Percentiles rank a stretch among this genome's conserved stretches.
Conservation (phyloP, 2,113 vertebrate genomes). For the Lagopus leucura region DNA sequence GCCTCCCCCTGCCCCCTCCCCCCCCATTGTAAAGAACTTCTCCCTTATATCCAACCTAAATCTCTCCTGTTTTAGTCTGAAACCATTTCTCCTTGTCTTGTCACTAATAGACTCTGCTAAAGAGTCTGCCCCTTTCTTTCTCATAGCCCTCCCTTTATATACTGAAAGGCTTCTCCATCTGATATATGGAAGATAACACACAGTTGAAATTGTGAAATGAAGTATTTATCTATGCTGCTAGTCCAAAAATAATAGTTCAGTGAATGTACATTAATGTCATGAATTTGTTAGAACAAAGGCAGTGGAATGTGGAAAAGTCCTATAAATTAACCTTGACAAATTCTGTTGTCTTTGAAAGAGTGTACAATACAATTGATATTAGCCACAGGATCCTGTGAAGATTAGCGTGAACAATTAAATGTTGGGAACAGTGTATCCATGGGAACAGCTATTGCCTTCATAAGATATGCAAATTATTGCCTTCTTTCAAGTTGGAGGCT, state of each 20-base stretch:
- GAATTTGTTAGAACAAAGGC: conserved; percentile 25
- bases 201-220: neutral
- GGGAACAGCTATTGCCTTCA: conserved; percentile 59
- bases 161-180: neutral
- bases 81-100: too few species aligned
- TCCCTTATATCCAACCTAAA: too few species aligned
- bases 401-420: conserved; percentile 65
- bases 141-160: too few species aligned
- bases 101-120: too few species aligned
- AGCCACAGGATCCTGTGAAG: conserved; percentile 50
- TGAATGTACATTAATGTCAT: neutral
- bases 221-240: neutral
- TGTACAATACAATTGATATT: conserved; percentile 16
- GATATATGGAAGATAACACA: neutral
- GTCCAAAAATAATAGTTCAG: neutral
- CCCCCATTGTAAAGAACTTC: too few species aligned
- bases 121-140: too few species aligned
- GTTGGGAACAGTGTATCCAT: conserved; percentile 53
- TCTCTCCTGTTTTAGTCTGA: too few species aligned
- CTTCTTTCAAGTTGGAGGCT: conserved; percentile 25
- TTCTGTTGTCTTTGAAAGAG: conserved; percentile 37
- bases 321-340: conserved; percentile 35
- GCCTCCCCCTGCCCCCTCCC: too few species aligned
- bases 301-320: neutral
- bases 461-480: conserved; percentile 54